phyloP scores from a whole-genome alignment of 2,888 invertebrate genomes.

The Hyalella azteca region DNA sequence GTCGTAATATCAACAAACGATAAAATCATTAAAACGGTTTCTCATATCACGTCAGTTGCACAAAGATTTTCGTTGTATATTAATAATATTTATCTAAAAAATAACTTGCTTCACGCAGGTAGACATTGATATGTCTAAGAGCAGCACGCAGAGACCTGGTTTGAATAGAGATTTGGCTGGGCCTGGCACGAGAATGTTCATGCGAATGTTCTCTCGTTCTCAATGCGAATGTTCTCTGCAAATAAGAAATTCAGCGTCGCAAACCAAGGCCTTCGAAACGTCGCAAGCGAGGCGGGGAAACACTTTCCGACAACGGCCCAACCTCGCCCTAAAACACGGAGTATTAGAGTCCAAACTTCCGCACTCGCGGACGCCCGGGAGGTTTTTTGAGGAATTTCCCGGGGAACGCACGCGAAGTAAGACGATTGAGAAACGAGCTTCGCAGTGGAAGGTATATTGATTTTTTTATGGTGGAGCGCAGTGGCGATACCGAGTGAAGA shows the following conservation, averaged over 20 bases:
- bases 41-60: no score
- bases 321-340: neutral
- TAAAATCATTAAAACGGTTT: no score
- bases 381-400: neutral
- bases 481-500: constrained; percentile 18
- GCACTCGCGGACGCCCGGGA: neutral
- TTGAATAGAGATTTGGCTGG: neutral
- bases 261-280: neutral
- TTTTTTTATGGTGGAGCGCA: constrained; percentile 30
- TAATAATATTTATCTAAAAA: no score
- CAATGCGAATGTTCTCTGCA: no score
- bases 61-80: no score
- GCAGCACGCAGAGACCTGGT: no score
- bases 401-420: constrained; percentile 21
- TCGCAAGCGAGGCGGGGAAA: neutral
- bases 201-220: constrained; percentile 36
- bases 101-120: no score
- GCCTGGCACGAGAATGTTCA: neutral
- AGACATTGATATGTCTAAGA: no score
- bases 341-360: neutral
- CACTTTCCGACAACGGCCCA: neutral
- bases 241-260: constrained; percentile 11
- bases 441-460: constrained; percentile 33
- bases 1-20: no score
- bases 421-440: constrained; percentile 33